These are phyloP conservation scores for Gymnopithys bicolor DNA, from an alignment of 2,797 vertebrate species.

Conservation along the genomic window DNA sequence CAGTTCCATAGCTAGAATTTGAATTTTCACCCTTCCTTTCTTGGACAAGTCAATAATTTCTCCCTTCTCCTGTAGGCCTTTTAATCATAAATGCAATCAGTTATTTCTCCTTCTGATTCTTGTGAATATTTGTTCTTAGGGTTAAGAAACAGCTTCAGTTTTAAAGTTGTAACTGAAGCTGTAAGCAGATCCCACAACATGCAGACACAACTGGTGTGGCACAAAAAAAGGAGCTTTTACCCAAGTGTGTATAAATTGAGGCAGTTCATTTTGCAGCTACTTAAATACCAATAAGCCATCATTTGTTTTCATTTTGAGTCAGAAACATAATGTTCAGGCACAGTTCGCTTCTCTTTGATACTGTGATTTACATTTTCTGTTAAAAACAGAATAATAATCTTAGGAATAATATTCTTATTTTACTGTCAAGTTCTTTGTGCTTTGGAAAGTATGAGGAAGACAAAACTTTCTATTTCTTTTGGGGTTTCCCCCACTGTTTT, in stretches of 20 bases:
- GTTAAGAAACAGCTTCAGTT: background rate
- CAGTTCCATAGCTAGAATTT: background rate
- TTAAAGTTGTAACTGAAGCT: conserved; percentile 3
- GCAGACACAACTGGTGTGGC: background rate
- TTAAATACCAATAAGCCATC: background rate
- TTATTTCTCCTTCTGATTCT: background rate
- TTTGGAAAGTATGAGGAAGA: background rate
- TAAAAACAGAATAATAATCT: conserved; percentile 1
- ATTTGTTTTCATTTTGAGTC: conserved; percentile 37
- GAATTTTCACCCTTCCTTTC: background rate
- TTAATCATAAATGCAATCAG: background rate
- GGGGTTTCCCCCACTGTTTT: background rate
- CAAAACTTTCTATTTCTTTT: background rate
- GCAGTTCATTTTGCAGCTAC: conserved; percentile 18
- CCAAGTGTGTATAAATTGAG: background rate
- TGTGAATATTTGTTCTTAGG: background rate
- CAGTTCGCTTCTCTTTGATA: conserved; percentile 4
- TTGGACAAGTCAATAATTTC: background rate
- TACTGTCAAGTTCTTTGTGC: background rate
- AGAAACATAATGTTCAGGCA: background rate
- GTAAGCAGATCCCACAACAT: background rate
- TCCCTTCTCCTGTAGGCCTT: background rate
- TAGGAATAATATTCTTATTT: background rate
- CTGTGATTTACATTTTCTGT: background rate
- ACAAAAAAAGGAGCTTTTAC: conserved; percentile 12